Evolutionary conservation across 2,113 vertebrate species (phyloP), one percentile per base, ranked within the genome.

Genomic region (Cyanistes caeruleus): DNA sequence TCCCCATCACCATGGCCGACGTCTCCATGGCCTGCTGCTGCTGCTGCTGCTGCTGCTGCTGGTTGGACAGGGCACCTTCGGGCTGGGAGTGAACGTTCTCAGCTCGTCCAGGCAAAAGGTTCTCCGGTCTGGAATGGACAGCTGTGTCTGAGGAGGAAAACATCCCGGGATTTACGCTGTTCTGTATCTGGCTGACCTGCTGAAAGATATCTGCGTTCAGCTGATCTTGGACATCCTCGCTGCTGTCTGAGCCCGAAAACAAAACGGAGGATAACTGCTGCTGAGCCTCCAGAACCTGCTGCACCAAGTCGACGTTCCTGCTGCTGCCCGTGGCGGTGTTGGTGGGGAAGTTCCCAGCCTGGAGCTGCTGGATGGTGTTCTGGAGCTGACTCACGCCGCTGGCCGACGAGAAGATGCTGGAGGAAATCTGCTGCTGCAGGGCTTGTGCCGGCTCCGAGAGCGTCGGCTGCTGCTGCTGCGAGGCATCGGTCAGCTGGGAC

Each of bases 281-380:
- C 33, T 98, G 98, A 49, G 98, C 98, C 83, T 98, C 98, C 96
- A 98, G 87, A 80, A 98, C 98, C 92, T 98, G 98, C 22, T 98
- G 98, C 83, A 98, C 98, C 96, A 98, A 94, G 80, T 98, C 98
- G 3, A 98, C 98, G 2, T 97, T 98, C 74, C 98, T 97, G 46
- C n/a, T 97, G 95, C 95, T 97, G 93, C 97, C 95, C 19, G 94
- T 95, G 49, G 97, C 87, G 24, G 97, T 84, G 83, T 85, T 97
- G 20, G 98, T 87, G 39, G 97, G 98, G 87, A 98, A 99, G 62
- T 96, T 99, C 51, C 99, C 98, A 16, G 99, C 98, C 89, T 99
- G 99, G 76, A 99, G 98, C 73, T 99, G 99, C 83, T 99, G 98
- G 78, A 99, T 99, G 9, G 99, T 99, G 90, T 98, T 99, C 96